A percentile compares a stretch with the other conserved stretches of the same genome.
Evolutionary conservation across 2,888 invertebrate genomes (phyloP).

Genomic region (Mythimna impura): DNA sequence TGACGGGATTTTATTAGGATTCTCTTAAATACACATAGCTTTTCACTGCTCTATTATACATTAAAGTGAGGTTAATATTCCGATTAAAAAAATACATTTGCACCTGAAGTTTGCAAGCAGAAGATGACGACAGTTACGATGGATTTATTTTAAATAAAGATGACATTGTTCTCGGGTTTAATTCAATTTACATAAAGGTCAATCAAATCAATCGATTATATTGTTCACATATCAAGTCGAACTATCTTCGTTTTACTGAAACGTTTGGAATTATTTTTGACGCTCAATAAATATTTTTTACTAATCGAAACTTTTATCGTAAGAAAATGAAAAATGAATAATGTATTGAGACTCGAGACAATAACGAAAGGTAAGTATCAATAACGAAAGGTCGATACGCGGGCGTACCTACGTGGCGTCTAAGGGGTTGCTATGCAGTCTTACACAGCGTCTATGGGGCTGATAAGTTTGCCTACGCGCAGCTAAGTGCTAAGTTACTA

Average conservation of each 20-base stretch:
- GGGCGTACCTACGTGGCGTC: background rate
- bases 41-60: background rate
- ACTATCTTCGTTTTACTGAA: background rate
- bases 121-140: background rate
- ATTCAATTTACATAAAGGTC: conserved; percentile 23
- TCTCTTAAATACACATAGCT: conserved; percentile 17
- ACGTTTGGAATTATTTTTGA: background rate
- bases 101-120: background rate
- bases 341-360: no score
- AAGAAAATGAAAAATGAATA: no score
- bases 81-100: background rate
- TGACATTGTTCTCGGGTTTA: conserved; percentile 12
- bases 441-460: background rate
- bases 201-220: conserved; percentile 23
- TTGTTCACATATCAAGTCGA: background rate
- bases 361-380: background rate
- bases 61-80: conserved; percentile 8
- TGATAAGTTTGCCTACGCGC: background rate
- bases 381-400: background rate
- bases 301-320: background rate
- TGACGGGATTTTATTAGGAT: conserved; percentile 39
- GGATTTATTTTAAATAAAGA: conserved; percentile 22
- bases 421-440: background rate
- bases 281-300: background rate
- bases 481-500: background rate